A percentile compares a stretch with the other conserved stretches of the same genome.
Conservation (phyloP, 2,797 vertebrate species). For the Lophius americanus region DNA sequence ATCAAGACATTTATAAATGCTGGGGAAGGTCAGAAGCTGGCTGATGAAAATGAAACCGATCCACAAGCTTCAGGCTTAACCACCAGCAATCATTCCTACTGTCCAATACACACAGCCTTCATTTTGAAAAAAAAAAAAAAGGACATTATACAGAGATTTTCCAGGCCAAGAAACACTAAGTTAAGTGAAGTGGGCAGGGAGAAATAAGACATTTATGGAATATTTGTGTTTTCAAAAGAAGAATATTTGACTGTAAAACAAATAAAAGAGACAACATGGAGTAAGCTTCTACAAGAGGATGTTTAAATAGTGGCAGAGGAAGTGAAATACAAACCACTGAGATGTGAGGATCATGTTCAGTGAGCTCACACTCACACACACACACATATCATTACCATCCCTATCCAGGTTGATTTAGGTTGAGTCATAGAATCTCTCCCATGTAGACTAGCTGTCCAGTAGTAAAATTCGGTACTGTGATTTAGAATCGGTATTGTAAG, state of each 20-base stretch:
- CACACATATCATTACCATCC: slow-evolving; percentile 47
- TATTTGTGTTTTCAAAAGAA: not conserved
- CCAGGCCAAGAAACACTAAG: not conserved
- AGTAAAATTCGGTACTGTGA: too few relatives aligned
- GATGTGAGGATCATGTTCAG: slow-evolving; percentile 25
- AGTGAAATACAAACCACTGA: not conserved
- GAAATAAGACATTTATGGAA: not conserved
- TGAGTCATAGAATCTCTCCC: slow-evolving; percentile 1
- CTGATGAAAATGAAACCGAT: slow-evolving; percentile 50
- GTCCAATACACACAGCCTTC: slow-evolving; percentile 17
- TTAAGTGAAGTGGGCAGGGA: not conserved
- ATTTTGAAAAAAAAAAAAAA: not conserved
- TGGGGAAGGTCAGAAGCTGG: slow-evolving; percentile 22
- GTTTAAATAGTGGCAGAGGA: slow-evolving; percentile 18
- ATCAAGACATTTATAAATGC: slow-evolving; percentile 23
- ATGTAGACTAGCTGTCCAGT: too few relatives aligned
- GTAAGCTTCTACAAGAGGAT: slow-evolving; percentile 23
- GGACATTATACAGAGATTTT: slow-evolving; percentile 9
- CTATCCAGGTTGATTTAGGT: slow-evolving; percentile 25
- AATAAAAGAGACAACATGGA: not conserved
- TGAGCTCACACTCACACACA: slow-evolving; percentile 8
- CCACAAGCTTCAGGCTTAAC: slow-evolving; percentile 33
- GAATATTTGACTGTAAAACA: slow-evolving; percentile 6
- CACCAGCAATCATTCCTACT: slow-evolving; percentile 23
- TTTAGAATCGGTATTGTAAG: too few relatives aligned